Conservation (phyloP, 2,797 vertebrate genomes). For the Psittacula derbiana region DNA sequence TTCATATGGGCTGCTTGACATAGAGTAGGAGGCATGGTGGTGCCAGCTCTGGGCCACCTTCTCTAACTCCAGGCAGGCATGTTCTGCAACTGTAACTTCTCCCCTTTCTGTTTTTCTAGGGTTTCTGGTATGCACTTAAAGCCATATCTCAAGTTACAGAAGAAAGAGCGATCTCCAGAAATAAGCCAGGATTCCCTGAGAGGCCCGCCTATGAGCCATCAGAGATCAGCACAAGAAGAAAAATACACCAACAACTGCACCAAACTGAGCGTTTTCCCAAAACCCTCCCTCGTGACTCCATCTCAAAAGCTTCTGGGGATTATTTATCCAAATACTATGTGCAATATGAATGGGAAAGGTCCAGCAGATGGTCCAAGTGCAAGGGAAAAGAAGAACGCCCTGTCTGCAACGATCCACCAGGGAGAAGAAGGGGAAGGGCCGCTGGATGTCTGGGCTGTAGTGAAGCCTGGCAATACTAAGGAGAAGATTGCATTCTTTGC, state of each 20-base stretch:
- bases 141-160: constrained; percentile 83
- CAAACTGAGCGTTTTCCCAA: constrained; percentile 62
- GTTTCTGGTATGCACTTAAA: constrained; percentile 90
- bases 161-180: constrained; percentile 80
- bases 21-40: background rate
- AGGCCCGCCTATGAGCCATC: constrained; percentile 65
- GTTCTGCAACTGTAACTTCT: constrained; percentile 23
- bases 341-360: constrained; percentile 70
- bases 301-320: constrained; percentile 78
- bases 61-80: background rate
- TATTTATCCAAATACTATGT: constrained; percentile 83
- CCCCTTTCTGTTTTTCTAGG: constrained; percentile 70
- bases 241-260: constrained; percentile 56
- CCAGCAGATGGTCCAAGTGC: constrained; percentile 37
- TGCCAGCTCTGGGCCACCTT: background rate
- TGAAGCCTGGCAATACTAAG: constrained; percentile 94
- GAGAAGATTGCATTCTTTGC: constrained; percentile 97
- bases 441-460: constrained; percentile 89
- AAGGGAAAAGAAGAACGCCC: constrained; percentile 65
- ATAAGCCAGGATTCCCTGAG: constrained; percentile 66
- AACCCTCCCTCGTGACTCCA: constrained; percentile 58
- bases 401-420: constrained; percentile 74
- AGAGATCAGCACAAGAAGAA: constrained; percentile 70
- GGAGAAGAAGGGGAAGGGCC: constrained; percentile 76
- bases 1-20: background rate